Evolutionary conservation across 2,797 vertebrate species (phyloP).

Genomic region (Bovichtus variegatus): DNA sequence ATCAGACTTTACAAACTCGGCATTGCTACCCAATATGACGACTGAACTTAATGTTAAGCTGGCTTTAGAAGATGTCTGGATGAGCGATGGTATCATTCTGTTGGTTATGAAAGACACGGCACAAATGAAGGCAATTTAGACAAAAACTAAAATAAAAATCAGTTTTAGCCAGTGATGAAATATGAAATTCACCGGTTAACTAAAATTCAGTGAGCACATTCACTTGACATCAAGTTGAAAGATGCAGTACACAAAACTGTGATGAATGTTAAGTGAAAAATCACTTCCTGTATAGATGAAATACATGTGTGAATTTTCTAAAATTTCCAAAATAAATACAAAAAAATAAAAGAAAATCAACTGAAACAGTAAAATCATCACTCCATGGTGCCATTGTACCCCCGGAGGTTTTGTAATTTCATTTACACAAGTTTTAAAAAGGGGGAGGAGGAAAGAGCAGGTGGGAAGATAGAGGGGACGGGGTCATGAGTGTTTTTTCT

Average conservation of each 20-base stretch:
- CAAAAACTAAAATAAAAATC: conserved; percentile 34
- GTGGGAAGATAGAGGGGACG: conserved; percentile 55
- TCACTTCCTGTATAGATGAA: conserved; percentile 58
- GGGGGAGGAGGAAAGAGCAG: conserved; percentile 69
- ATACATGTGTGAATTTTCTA: conserved; percentile 60
- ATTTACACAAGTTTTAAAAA: conserved; percentile 84
- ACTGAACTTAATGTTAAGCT: conserved; percentile 69
- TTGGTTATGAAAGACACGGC: conserved; percentile 44
- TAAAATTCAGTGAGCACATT: conserved; percentile 68
- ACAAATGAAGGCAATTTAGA: conserved; percentile 53
- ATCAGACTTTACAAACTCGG: conserved; percentile 66
- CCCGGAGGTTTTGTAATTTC: conserved; percentile 71
- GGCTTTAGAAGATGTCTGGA: conserved; percentile 66
- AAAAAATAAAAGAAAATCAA: conserved; percentile 44
- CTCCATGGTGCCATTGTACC: conserved; percentile 80
- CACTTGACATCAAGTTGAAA: conserved; percentile 74
- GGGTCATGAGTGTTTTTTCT: conserved; percentile 78
- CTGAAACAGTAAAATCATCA: conserved; percentile 63
- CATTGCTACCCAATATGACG: conserved; percentile 68
- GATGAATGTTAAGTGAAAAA: conserved; percentile 53
- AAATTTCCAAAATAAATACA: conserved; percentile 76
- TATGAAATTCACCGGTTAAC: conserved; percentile 52
- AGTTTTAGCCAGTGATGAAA: conserved; percentile 48
- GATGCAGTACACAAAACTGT: conserved; percentile 51
- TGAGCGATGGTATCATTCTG: conserved; percentile 36